Base-by-base conservation (phyloP, 2,797 vertebrate genomes). In the Fringilla coelebs region DNA sequence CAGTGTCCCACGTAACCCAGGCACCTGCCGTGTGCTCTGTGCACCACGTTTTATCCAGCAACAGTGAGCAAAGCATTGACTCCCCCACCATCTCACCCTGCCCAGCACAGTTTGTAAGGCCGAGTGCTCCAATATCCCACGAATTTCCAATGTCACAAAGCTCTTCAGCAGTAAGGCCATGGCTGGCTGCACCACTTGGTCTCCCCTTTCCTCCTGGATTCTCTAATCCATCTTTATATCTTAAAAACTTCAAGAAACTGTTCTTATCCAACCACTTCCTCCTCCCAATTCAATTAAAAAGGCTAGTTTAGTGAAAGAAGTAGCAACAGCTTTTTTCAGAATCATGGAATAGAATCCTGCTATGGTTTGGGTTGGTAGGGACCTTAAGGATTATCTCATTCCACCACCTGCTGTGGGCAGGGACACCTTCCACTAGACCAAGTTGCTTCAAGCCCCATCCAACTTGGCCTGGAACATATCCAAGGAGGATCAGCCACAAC, bases 1-100 rank as follows among this genome's bases (percentile, higher is more conserved):
- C 9, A 4, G 0, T 2, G 34, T 15, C 73, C 17, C 80, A 22
- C n/a, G 3, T 0, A 24, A 36, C 3, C 26, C 77, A 41, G 48
- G 49, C 36, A 17, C 51, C 32, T 60, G 16, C 40, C 5, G 3
- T 2, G 7, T 38, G 38, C 43, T 62, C n/a, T 0, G 8, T 9
- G 46, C 38, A 32, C 24, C 34, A 48, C 36, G 4, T 36, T 55
- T 31, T 4, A 38, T 22, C 40, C 71, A 63, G 49, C 32, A 65
- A 10, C 14, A 31, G 0, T 0, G 31, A 77, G 38, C 26, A 54
- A 54, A 54, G 63, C 29, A 9, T 21, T 6, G 19, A 55, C 36
- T 14, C 51, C 52, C 29, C 43, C 63, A 40, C 5, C 38, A 8
- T 17, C 20, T 25, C 60, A 46, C 26, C 2, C 41, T 26, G 29